phyloP scores from a whole-genome alignment of 2,888 invertebrate species.

The Chloroclysta siterata region DNA sequence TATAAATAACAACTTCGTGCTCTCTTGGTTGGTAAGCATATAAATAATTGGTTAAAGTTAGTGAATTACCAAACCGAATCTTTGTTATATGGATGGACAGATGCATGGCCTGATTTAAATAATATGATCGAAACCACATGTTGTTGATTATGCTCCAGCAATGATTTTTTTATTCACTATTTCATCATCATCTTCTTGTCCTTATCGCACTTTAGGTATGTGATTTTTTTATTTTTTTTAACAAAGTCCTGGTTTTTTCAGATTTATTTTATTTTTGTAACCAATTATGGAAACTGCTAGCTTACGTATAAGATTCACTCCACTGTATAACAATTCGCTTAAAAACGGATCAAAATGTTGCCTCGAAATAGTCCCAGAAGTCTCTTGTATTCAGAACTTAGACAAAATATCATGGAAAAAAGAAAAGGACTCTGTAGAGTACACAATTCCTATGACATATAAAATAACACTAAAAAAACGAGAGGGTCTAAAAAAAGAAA shows the following conservation, averaged over 20 bases:
- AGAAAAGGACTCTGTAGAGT: conserved; percentile 61
- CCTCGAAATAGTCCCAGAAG: conserved; percentile 72
- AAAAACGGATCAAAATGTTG: conserved; percentile 57
- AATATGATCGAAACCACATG: no score
- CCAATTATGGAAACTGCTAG: conserved; percentile 61
- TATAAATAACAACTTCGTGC: conserved; percentile 12
- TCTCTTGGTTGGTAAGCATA: conserved; percentile 24
- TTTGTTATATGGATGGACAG: conserved; percentile 7
- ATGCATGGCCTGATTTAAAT: background rate
- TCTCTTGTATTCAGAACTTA: conserved; percentile 63
- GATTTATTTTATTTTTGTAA: conserved; percentile 32
- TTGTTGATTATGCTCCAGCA: no score
- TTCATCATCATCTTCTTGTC: no score
- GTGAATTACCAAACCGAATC: background rate
- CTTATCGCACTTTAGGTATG: no score
- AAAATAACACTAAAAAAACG: conserved; percentile 66
- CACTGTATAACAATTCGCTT: conserved; percentile 56
- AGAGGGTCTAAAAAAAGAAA: conserved; percentile 25
- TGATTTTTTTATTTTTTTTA: no score
- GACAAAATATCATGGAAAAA: conserved; percentile 66
- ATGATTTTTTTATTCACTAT: conserved; percentile 8
- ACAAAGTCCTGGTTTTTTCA: no score
- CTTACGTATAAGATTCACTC: conserved; percentile 66
- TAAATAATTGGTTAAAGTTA: background rate
- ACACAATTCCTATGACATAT: conserved; percentile 69